A percentile compares a stretch with the other conserved stretches of the same genome.
Evolutionary conservation across 2,888 invertebrate genomes (phyloP).

Genomic region (Rhabditophanes sp.): DNA sequence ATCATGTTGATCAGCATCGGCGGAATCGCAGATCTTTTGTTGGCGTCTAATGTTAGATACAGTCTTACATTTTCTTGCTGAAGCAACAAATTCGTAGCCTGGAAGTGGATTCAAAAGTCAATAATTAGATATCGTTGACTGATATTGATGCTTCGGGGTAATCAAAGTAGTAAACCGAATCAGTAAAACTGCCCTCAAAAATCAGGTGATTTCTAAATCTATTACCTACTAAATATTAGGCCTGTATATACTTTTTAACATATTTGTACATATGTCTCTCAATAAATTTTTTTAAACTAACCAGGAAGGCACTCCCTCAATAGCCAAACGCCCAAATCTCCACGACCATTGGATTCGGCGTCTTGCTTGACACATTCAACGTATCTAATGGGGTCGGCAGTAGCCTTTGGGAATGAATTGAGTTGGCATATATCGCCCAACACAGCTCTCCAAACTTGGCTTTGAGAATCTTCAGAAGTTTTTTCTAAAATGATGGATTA

Average conservation of each 20-base stretch:
- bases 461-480: no score
- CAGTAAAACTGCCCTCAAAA: no score
- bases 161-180: no score
- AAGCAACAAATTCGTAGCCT: constrained; percentile 39
- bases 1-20: constrained; percentile 29
- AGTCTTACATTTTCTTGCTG: constrained; percentile 33
- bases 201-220: no score
- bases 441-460: constrained; percentile 38
- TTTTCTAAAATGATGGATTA: no score
- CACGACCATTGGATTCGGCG: constrained; percentile 28
- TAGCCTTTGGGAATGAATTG: constrained; percentile 34
- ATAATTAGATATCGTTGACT: no score
- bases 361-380: constrained; percentile 37
- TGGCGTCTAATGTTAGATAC: constrained; percentile 31
- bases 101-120: no score
- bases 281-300: no score
- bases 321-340: constrained; percentile 41
- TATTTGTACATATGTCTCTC: no score
- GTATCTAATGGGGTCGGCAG: constrained; percentile 33
- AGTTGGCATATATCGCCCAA: constrained; percentile 42
- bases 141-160: no score
- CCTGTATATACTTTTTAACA: no score
- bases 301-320: constrained; percentile 37
- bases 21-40: constrained; percentile 34
- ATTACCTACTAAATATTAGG: no score